A percentile compares a stretch with the other conserved stretches of the same genome.
These are phyloP conservation scores for Spea multiplicata DNA, from an alignment of 2,113 vertebrate genomes.

Conservation along the genomic window DNA sequence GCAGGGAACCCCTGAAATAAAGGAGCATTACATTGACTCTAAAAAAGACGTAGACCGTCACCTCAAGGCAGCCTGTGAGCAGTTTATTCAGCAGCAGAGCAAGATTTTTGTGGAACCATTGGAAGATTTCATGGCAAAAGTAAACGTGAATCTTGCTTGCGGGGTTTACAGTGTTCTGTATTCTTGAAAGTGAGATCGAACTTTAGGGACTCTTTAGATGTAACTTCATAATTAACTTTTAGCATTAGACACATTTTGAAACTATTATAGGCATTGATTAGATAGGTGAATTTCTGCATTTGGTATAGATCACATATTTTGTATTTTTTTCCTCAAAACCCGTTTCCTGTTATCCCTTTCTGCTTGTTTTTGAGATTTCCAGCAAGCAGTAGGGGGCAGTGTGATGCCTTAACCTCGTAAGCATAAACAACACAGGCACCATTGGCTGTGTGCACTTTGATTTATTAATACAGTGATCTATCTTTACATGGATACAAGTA, in stretches of 20 bases:
- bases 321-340: neutral
- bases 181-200: no score
- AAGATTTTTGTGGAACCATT: constrained; percentile 84
- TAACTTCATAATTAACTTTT: no score
- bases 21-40: constrained; percentile 97
- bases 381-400: constrained; percentile 12
- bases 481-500: no score
- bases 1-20: constrained; percentile 96
- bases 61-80: constrained; percentile 92
- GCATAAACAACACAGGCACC: no score
- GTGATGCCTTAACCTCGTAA: neutral
- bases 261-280: no score
- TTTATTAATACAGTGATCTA: no score
- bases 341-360: neutral
- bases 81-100: constrained; percentile 97
- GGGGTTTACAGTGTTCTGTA: no score
- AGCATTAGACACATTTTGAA: no score
- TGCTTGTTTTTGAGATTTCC: neutral
- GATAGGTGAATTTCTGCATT: no score
- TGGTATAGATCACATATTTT: no score
- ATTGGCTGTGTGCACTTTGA: no score
- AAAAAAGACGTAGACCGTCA: constrained; percentile 97
- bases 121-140: constrained; percentile 95
- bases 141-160: constrained; percentile 52
- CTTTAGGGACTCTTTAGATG: neutral